phyloP scores from a whole-genome alignment of 2,888 invertebrate genomes.

The Endomychus coccineus region DNA sequence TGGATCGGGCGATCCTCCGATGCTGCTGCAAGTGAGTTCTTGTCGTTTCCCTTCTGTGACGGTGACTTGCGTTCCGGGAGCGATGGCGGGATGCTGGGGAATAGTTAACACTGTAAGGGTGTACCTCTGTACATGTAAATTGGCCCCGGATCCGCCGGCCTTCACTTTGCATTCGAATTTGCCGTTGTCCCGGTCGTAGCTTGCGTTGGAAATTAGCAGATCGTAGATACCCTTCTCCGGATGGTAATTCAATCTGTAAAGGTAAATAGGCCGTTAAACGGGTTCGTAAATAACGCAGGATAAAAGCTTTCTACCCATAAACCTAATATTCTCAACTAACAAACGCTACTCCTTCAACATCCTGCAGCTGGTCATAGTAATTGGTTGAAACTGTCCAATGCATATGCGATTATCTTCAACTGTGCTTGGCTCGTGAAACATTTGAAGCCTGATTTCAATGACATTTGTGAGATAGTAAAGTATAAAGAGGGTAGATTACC shows the following conservation, averaged over 20 bases:
- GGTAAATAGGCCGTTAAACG: conserved; percentile 18
- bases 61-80: conserved; percentile 66
- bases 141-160: conserved; percentile 74
- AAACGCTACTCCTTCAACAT: too few species aligned
- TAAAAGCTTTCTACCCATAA: too few species aligned
- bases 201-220: conserved; percentile 79
- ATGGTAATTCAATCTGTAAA: conserved; percentile 65
- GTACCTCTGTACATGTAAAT: conserved; percentile 76
- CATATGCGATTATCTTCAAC: too few species aligned
- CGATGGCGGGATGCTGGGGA: conserved; percentile 72
- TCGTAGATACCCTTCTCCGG: conserved; percentile 81
- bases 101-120: conserved; percentile 78
- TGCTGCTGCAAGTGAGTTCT: conserved; percentile 72
- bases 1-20: conserved; percentile 87
- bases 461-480: too few species aligned
- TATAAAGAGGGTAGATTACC: too few species aligned
- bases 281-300: too few species aligned
- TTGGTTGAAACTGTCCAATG: too few species aligned
- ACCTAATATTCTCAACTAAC: too few species aligned
- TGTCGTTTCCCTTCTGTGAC: conserved; percentile 75
- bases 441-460: too few species aligned
- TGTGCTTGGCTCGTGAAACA: too few species aligned
- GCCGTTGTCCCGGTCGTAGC: conserved; percentile 86
- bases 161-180: conserved; percentile 85
- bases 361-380: too few species aligned